These are phyloP conservation scores for Coptodon rendalli DNA, from an alignment of 2,113 vertebrate genomes.

Conservation along the genomic window DNA sequence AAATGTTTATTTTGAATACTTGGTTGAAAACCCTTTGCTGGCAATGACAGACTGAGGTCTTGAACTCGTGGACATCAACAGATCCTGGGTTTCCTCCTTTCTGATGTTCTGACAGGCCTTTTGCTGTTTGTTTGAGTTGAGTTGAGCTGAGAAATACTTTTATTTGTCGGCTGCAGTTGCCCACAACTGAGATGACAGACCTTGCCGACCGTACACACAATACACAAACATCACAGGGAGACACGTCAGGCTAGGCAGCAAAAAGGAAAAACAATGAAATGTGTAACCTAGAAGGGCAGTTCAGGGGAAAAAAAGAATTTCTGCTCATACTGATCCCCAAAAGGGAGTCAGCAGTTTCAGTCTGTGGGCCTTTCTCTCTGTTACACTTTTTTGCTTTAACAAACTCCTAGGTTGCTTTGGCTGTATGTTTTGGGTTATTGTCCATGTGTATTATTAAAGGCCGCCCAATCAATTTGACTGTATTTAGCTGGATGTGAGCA, in stretches of 20 bases:
- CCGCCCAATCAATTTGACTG: accelerated
- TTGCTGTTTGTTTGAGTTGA: background rate
- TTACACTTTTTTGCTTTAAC: background rate
- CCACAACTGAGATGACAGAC: background rate
- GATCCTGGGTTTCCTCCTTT: background rate
- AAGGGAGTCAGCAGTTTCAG: accelerated
- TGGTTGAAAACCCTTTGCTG: background rate
- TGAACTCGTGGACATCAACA: background rate
- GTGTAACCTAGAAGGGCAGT: background rate
- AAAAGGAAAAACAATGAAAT: background rate
- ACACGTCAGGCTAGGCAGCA: background rate
- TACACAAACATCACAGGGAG: background rate
- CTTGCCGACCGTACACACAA: background rate
- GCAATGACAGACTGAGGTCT: background rate
- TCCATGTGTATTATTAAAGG: background rate
- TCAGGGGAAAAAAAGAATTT: background rate
- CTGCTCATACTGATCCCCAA: background rate
- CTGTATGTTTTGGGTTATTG: background rate
- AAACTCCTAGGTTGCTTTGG: background rate
- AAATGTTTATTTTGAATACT: background rate
- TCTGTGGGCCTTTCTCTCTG: background rate
- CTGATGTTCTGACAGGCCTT: background rate
- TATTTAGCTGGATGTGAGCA: background rate
- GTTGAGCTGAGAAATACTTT: background rate
- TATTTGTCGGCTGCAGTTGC: background rate